phyloP scores from a whole-genome alignment of 2,113 vertebrate genomes.

The Aspiorhynchus laticeps region DNA sequence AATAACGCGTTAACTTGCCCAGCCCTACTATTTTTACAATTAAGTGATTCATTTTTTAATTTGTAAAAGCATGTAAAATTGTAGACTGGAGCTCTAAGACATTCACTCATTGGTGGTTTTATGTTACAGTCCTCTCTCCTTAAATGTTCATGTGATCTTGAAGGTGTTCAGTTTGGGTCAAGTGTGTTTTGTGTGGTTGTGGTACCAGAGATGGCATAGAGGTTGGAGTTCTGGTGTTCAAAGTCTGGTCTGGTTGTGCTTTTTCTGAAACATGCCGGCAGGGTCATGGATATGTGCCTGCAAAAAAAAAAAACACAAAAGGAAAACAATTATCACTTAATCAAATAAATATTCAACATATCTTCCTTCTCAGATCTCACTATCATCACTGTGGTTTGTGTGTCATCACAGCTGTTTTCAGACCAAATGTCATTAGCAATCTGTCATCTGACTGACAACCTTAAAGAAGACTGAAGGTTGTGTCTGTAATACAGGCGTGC shows the following conservation, averaged over 20 bases:
- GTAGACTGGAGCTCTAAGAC: neutral
- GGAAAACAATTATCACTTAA: neutral
- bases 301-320: slow-evolving; percentile 41
- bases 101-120: neutral
- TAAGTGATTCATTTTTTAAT: neutral
- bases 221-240: slow-evolving; percentile 95
- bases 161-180: slow-evolving; percentile 71
- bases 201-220: slow-evolving; percentile 95
- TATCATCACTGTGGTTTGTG: neutral
- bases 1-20: too few species aligned
- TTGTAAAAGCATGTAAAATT: neutral
- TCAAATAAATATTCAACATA: neutral
- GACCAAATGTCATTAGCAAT: neutral
- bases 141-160: neutral
- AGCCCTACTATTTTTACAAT: neutral
- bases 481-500: neutral
- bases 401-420: neutral
- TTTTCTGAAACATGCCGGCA: slow-evolving; percentile 94
- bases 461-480: slow-evolving; percentile 19
- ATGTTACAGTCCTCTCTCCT: neutral
- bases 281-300: slow-evolving; percentile 95
- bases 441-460: slow-evolving; percentile 14
- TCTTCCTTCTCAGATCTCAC: neutral
- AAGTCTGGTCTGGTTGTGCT: slow-evolving; percentile 87
- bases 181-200: slow-evolving; percentile 69